These are phyloP conservation scores for Caenorhabditis tropicalis DNA, from an alignment of 1,140 invertebrate genomes.

Conservation along the genomic window DNA sequence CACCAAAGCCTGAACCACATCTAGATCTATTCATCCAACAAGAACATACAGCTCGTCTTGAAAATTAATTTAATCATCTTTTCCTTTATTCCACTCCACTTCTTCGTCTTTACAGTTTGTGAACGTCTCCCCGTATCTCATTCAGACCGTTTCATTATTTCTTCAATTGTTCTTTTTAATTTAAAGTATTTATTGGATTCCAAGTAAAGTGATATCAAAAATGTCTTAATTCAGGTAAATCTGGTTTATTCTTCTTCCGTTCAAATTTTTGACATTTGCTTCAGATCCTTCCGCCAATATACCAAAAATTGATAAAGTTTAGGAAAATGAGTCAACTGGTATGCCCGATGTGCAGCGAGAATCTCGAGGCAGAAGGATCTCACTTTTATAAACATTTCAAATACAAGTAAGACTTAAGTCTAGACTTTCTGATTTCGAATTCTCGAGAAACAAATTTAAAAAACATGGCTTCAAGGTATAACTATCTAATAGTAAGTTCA, in stretches of 20 bases:
- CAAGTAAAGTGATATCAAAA: conserved; percentile 27
- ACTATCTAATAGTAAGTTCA: neutral
- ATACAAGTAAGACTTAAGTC: no score
- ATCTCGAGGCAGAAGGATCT: neutral
- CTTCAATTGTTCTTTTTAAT: neutral
- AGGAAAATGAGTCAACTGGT: neutral
- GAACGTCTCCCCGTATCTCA: conserved; percentile 31
- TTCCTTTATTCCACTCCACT: neutral
- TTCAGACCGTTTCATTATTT: neutral
- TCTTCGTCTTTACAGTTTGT: neutral
- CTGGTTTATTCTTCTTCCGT: no score
- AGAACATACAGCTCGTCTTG: no score
- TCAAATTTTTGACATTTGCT: neutral
- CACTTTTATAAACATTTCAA: conserved; percentile 12
- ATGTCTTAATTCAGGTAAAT: no score
- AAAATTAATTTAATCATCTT: conserved; percentile 13
- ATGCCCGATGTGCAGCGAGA: neutral
- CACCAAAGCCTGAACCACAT: neutral
- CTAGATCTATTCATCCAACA: neutral
- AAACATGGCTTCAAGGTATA: neutral
- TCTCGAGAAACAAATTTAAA: neutral
- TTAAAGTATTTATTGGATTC: neutral
- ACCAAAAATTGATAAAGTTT: neutral
- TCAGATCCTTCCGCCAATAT: neutral
- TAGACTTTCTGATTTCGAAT: no score